Percentiles rank a stretch among this genome's conserved stretches.
Conservation (phyloP, 2,797 vertebrate genomes). For the Etheostoma perlongum region DNA sequence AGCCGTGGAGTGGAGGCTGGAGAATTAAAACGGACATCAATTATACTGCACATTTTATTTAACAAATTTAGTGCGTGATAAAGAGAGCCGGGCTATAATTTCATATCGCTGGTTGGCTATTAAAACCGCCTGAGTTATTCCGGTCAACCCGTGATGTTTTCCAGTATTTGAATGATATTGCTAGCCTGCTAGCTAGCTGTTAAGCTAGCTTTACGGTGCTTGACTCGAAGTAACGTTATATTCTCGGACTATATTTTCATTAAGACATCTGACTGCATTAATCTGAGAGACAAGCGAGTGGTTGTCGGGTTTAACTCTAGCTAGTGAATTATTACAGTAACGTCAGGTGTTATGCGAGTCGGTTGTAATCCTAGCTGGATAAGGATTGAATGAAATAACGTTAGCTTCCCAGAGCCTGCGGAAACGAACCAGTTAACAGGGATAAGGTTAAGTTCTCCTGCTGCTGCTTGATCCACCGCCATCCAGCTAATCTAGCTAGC, state of each 20-base stretch:
- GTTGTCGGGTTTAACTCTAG: background rate
- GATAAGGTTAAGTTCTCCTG: slow-evolving; percentile 58
- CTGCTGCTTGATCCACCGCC: slow-evolving; percentile 46
- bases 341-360: slow-evolving; percentile 16
- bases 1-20: slow-evolving; percentile 62
- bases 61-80: slow-evolving; percentile 7
- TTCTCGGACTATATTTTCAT: slow-evolving; percentile 25
- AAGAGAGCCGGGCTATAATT: background rate
- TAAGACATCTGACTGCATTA: slow-evolving; percentile 23
- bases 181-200: slow-evolving; percentile 83
- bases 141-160: slow-evolving; percentile 72
- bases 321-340: background rate
- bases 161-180: slow-evolving; percentile 76
- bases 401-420: slow-evolving; percentile 71
- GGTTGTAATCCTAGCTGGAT: slow-evolving; percentile 50
- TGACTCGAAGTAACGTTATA: slow-evolving; percentile 72
- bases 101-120: slow-evolving; percentile 14
- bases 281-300: background rate
- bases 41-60: slow-evolving; percentile 49
- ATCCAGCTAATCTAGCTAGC: slow-evolving; percentile 55
- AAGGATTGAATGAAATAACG: slow-evolving; percentile 85
- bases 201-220: slow-evolving; percentile 79
- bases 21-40: slow-evolving; percentile 62
- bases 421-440: slow-evolving; percentile 76
- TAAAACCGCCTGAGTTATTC: slow-evolving; percentile 25